These are phyloP conservation scores for Caenorhabditis angaria DNA, from an alignment of 2,888 invertebrate genomes.

Conservation along the genomic window DNA sequence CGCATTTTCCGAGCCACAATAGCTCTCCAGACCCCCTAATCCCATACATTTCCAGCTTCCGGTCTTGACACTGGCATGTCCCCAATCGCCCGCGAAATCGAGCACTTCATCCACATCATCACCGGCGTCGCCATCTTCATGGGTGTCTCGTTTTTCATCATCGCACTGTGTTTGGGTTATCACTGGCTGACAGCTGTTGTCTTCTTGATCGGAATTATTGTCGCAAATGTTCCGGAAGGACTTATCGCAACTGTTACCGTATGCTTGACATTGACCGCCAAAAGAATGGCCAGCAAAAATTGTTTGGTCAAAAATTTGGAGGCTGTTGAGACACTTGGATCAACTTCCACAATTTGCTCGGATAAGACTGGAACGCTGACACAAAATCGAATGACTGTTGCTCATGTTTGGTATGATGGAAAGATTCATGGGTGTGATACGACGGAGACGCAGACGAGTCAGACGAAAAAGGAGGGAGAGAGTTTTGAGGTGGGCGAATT, in stretches of 20 bases:
- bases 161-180: slow-evolving; percentile 95
- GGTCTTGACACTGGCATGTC: slow-evolving; percentile 95
- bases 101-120: slow-evolving; percentile 78
- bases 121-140: slow-evolving; percentile 72
- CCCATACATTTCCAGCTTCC: too few relatives aligned
- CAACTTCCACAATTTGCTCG: slow-evolving; percentile 84
- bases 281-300: slow-evolving; percentile 95
- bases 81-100: slow-evolving; percentile 98
- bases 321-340: slow-evolving; percentile 85
- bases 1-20: too few relatives aligned
- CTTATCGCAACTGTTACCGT: slow-evolving; percentile 97
- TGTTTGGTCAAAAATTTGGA: slow-evolving; percentile 84
- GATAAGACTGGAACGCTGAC: slow-evolving; percentile 86
- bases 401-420: slow-evolving; percentile 85
- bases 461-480: slow-evolving; percentile 49
- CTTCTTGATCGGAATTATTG: slow-evolving; percentile 98
- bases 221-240: slow-evolving; percentile 97
- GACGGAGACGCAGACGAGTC: slow-evolving; percentile 85
- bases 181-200: slow-evolving; percentile 95
- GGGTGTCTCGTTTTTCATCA: slow-evolving; percentile 93
- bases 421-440: slow-evolving; percentile 98
- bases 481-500: slow-evolving; percentile 33
- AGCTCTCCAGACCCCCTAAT: too few relatives aligned
- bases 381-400: slow-evolving; percentile 99
- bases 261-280: slow-evolving; percentile 95